Conservation (phyloP, 64 coral and sea anemone species). For the Actinia equina region DNA sequence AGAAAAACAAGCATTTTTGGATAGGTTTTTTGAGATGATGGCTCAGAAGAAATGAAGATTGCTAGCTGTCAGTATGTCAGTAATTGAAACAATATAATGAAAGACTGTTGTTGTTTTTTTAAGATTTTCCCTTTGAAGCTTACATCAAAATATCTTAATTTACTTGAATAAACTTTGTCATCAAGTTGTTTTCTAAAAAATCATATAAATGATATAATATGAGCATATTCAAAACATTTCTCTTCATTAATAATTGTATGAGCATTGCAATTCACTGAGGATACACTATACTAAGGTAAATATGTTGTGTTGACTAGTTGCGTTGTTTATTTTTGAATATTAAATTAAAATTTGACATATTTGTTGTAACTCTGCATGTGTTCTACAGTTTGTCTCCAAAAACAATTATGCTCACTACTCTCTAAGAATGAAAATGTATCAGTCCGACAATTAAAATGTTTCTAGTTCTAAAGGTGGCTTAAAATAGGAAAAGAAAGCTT, state of each 20-base stretch:
- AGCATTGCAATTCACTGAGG: neutral
- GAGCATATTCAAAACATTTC: conserved; percentile 8
- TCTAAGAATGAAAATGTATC: neutral
- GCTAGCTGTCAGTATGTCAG: neutral
- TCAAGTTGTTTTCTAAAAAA: neutral
- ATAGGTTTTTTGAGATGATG: conserved; percentile 7
- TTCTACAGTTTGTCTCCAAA: neutral
- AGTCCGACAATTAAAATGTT: neutral
- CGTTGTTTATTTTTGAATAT: neutral
- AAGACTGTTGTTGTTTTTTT: neutral
- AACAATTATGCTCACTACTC: neutral
- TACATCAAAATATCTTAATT: conserved; percentile 8
- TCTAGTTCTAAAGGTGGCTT: conserved; percentile 13
- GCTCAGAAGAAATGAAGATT: neutral
- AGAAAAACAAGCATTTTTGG: neutral
- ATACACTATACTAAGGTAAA: too few species aligned
- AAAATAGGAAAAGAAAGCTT: too few species aligned
- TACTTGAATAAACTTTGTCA: neutral
- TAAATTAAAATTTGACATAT: conserved; percentile 2
- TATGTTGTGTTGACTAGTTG: neutral
- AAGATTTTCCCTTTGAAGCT: conserved; percentile 1
- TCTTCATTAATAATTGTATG: neutral
- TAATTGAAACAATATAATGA: neutral
- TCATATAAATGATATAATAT: too few species aligned
- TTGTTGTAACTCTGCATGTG: neutral